Base-by-base conservation (phyloP, 2,797 vertebrate species). In the Gymnothorax javanicus region DNA sequence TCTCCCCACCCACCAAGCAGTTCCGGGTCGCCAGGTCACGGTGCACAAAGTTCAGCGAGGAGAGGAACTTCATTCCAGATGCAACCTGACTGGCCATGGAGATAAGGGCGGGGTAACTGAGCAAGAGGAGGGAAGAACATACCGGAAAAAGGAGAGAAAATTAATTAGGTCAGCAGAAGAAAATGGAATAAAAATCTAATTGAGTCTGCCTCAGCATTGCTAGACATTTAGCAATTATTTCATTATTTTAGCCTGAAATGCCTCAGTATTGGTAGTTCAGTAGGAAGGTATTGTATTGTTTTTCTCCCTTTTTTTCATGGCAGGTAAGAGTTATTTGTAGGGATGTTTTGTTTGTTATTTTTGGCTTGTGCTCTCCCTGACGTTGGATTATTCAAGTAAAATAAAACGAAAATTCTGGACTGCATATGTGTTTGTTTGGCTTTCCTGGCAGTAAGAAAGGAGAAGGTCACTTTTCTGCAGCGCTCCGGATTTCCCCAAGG, bases 1-100 rank as follows among this genome's bases (percentile, higher is more conserved):
- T 93, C 85, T 97, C 97, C 0, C 97, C 97, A 0, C 97, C 97
- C 0, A 99, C 97, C 91, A 99, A 93, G 91, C 97, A 99, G 94
- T 99, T 99, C 0, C 98, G 94, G 0, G 98, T 98, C 57, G 98
- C 98, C 90, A 99, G 92, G 85, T 99, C 98, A 0, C 98, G 97
- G 87, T 99, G 98, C 81, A 99, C 98, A 0, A 98, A 97, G 94
- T 99, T 99, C 87, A 98, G 95, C 0, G 97, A 97, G 0, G 97
- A 95, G 75, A 99, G 95, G 88, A 98, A 99, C 59, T 96, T 97
- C 98, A 99, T 99, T 56, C 98, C 98, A 0, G 98, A 98, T 0
- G 97, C 97, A 0, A 99, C 97, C 94, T 99, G 98, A 59, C 97
- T 96, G 0, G 96, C 96, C 94, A 98, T 97, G 8, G 97, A 96